phyloP scores from a whole-genome alignment of 2,888 invertebrate species.

The Odontothrips loti region DNA sequence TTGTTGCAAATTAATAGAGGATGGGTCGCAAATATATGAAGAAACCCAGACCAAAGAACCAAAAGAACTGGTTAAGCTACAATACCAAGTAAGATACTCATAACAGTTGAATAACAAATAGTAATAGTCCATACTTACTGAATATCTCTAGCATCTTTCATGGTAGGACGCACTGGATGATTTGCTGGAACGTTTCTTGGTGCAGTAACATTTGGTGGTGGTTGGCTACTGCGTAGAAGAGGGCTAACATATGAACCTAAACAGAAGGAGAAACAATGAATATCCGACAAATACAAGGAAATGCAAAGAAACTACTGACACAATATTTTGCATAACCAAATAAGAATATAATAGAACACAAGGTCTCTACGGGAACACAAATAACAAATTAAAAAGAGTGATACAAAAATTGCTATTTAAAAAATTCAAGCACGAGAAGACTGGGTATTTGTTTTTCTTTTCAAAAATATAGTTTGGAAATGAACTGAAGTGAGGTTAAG shows the following conservation, averaged over 20 bases:
- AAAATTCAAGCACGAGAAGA: neutral
- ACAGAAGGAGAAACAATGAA: neutral
- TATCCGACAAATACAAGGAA: neutral
- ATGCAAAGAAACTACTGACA: neutral
- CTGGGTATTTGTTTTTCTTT: neutral
- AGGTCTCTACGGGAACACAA: neutral
- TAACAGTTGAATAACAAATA: neutral
- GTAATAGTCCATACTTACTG: neutral
- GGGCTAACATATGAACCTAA: neutral
- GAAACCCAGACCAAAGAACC: no score
- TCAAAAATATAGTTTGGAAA: neutral
- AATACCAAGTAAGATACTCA: no score
- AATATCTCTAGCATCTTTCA: neutral
- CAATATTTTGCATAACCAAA: neutral
- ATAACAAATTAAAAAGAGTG: neutral
- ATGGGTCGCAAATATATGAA: neutral
- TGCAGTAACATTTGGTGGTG: neutral
- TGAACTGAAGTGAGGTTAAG: neutral
- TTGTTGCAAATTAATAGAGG: neutral
- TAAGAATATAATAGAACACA: neutral
- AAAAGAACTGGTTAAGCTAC: no score
- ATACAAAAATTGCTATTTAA: neutral
- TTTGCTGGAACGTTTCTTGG: neutral
- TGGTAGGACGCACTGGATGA: neutral
- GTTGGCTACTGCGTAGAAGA: neutral